These are phyloP conservation scores for Meloe dianella DNA, from an alignment of 2,888 invertebrate genomes.

Conservation along the genomic window DNA sequence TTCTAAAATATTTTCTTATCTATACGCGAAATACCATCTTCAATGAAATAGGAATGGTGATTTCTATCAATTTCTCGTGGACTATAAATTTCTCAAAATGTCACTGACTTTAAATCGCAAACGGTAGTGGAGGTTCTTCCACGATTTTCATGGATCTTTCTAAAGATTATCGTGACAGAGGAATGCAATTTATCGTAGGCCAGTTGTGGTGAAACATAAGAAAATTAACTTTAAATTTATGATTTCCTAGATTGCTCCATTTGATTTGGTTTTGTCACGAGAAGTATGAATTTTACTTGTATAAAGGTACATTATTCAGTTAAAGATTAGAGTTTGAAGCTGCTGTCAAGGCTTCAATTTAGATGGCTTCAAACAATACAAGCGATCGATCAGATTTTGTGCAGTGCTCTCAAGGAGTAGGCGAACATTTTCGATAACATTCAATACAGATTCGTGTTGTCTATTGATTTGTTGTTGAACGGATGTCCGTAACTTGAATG, in stretches of 20 bases:
- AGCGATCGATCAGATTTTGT: background rate
- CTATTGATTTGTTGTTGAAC: background rate
- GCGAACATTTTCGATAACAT: background rate
- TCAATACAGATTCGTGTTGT: background rate
- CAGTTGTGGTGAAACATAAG: background rate
- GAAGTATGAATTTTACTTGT: background rate
- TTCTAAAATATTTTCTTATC: background rate
- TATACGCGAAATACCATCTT: background rate
- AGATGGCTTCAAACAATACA: background rate
- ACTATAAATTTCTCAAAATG: background rate
- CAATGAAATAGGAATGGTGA: background rate
- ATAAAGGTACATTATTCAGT: background rate
- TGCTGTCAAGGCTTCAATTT: background rate
- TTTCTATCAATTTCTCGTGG: background rate
- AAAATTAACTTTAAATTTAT: background rate
- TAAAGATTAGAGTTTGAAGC: background rate
- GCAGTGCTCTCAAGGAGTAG: background rate
- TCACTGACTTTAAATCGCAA: background rate
- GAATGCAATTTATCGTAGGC: background rate
- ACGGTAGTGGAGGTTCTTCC: background rate
- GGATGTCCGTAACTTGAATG: background rate
- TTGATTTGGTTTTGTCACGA: too few relatives aligned
- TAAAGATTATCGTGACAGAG: background rate
- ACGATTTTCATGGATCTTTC: background rate
- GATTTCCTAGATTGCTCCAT: background rate